Base-by-base conservation (phyloP, 2,113 vertebrate species). In the Sinosuthora webbiana region DNA sequence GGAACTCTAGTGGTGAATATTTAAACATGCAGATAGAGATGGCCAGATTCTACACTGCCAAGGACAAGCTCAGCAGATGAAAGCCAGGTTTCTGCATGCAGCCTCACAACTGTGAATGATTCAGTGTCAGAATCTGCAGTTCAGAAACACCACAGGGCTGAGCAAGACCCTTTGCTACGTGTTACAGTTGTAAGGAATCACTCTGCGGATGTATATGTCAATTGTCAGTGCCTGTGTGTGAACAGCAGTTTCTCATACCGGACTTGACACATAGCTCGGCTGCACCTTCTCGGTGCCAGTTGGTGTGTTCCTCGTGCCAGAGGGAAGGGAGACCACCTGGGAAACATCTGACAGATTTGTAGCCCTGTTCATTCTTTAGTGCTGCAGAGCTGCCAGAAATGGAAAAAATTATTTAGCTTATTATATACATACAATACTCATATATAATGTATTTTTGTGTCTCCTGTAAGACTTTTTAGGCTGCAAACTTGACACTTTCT, bases 31-130 rank as follows among this genome's bases (percentile, higher is more conserved):
- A n/a, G 45, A 23, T 47, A 33, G 18, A 68, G 73, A 35, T 8
- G 11, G 27, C 13, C n/a, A 42, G 64, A 55, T 74, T 42, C 59
- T 78, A 52, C 74, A 17, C 49, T 52, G 71, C 52, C 19, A 11
- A 42, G 67, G 18, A 24, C 0, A 0, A 57, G 20, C 30, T 65
- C 47, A 25, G 14, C 44, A 11, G 60, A 63, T 44, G 23, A 70
- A 90, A 80, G 52, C 11, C 28, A 71, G 37, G 21, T 39, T 19
- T 20, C 53, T 62, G 81, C 74, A 82, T 6, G 4, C 65, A 94
- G 69, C 53, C 55, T 31, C 5, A 17, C 47, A 9, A 0, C 16
- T 1, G 0, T 22, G 41, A 86, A 63, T 0, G 1, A 28, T 39
- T 81, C 53, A 4, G 13, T 25, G 55, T 28, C 76, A 85, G 60